Percentiles rank a stretch among this genome's conserved stretches.
Conservation (phyloP, 2,888 invertebrate genomes). For the Chalcis sispes region DNA sequence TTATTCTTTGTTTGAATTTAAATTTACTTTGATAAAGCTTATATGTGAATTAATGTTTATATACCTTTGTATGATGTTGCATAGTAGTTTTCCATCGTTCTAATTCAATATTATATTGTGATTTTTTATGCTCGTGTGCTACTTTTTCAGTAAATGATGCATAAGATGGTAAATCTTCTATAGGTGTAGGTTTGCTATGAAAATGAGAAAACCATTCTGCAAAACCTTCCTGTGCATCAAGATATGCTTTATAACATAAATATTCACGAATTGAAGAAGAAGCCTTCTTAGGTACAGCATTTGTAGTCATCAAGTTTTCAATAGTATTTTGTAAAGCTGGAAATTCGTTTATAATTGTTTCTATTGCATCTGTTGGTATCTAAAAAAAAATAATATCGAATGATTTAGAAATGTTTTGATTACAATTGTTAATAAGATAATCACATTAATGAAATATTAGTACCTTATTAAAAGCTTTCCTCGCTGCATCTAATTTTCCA, state of each 20-base stretch:
- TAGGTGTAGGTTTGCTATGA: slow-evolving; percentile 86
- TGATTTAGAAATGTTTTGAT: background rate
- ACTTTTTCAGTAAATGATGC: slow-evolving; percentile 92
- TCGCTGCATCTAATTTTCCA: slow-evolving; percentile 89
- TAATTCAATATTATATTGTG: slow-evolving; percentile 87
- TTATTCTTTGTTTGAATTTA: too few relatives aligned
- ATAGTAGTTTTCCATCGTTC: slow-evolving; percentile 86
- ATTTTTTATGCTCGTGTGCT: slow-evolving; percentile 89
- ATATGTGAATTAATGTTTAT: slow-evolving; percentile 25
- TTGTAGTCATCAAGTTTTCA: slow-evolving; percentile 73
- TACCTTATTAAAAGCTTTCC: slow-evolving; percentile 84
- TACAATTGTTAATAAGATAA: slow-evolving; percentile 1
- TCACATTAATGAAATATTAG: slow-evolving; percentile 7
- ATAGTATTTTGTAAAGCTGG: slow-evolving; percentile 73
- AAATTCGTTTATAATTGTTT: slow-evolving; percentile 78
- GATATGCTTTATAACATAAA: slow-evolving; percentile 90
- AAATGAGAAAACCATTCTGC: slow-evolving; percentile 92
- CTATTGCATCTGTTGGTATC: slow-evolving; percentile 82
- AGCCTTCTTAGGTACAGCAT: slow-evolving; percentile 76
- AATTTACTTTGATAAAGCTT: background rate
- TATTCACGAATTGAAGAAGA: slow-evolving; percentile 83
- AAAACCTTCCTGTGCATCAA: slow-evolving; percentile 92
- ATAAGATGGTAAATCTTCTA: slow-evolving; percentile 79
- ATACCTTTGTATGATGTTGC: slow-evolving; percentile 83
- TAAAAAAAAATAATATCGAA: slow-evolving; percentile 61